Conservation (phyloP, 2,113 vertebrate genomes). For the Nerophis lumbriciformis region DNA sequence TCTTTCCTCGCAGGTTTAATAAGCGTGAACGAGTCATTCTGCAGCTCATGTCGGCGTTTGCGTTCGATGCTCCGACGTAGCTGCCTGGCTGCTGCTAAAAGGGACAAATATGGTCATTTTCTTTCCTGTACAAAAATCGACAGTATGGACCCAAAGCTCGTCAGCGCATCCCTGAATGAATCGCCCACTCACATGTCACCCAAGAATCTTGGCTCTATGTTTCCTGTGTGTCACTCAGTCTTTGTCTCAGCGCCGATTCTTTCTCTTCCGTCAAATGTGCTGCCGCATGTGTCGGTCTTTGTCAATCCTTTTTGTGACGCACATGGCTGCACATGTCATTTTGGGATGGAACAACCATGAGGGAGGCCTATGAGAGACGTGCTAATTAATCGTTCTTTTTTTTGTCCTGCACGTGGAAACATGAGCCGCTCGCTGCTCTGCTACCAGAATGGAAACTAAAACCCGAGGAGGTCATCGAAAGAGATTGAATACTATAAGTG, state of each 20-base stretch:
- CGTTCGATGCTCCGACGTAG: no score
- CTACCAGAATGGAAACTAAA: neutral
- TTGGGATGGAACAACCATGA: conserved; percentile 6
- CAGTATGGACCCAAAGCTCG: no score
- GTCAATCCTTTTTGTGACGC: conserved; percentile 43
- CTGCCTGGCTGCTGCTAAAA: no score
- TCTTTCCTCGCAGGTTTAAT: no score
- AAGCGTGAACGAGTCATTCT: no score
- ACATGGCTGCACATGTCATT: conserved; percentile 32
- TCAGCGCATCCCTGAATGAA: no score
- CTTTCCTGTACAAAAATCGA: no score
- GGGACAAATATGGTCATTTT: no score
- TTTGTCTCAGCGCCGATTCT: conserved; percentile 33
- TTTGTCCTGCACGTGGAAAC: conserved; percentile 29
- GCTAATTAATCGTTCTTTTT: conserved; percentile 17
- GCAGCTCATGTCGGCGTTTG: no score
- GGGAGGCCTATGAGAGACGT: no score
- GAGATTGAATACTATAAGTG: neutral
- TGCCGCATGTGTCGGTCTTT: conserved; percentile 27
- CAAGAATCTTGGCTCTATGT: conserved; percentile 11
- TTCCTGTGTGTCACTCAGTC: conserved; percentile 42
- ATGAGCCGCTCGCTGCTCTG: conserved; percentile 11
- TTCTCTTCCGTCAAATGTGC: conserved; percentile 16
- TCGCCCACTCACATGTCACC: conserved; percentile 35
- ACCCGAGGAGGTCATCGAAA: neutral